These are phyloP conservation scores for Maniola hyperantus DNA, from an alignment of 2,888 invertebrate species.

Conservation along the genomic window DNA sequence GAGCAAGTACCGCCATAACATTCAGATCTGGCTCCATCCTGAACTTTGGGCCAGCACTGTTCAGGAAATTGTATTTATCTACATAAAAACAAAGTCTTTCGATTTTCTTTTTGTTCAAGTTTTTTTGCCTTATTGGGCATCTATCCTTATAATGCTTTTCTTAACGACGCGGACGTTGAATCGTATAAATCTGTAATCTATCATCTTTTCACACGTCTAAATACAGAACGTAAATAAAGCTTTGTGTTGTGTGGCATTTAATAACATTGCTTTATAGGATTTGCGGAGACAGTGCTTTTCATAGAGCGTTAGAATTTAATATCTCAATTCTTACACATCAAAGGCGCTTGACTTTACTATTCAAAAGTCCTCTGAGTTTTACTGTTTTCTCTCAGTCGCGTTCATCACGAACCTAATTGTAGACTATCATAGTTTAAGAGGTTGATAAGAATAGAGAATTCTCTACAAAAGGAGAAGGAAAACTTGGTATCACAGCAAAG, in stretches of 20 bases:
- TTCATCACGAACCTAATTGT: neutral
- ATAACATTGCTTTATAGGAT: neutral
- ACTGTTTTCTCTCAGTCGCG: neutral
- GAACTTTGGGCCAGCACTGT: no score
- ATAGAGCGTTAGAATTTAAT: neutral
- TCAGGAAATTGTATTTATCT: neutral
- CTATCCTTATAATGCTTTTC: neutral
- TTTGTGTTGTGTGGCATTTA: neutral
- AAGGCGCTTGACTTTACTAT: neutral
- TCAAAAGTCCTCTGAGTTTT: neutral
- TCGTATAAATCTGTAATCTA: neutral
- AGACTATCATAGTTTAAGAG: no score
- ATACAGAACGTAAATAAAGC: neutral
- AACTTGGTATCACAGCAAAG: no score
- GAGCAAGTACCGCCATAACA: neutral
- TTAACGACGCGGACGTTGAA: slow-evolving; percentile 1
- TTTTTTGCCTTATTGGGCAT: neutral
- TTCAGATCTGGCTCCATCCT: no score
- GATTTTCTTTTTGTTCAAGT: neutral
- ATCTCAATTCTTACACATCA: slow-evolving; percentile 12
- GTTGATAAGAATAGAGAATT: no score
- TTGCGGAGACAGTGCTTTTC: neutral
- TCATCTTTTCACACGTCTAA: neutral
- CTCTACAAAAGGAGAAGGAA: no score
- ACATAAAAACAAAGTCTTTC: neutral